A percentile compares a stretch with the other conserved stretches of the same genome.
phyloP scores from a whole-genome alignment of 2,797 vertebrate species.

The Heteromormyrus szaboi region DNA sequence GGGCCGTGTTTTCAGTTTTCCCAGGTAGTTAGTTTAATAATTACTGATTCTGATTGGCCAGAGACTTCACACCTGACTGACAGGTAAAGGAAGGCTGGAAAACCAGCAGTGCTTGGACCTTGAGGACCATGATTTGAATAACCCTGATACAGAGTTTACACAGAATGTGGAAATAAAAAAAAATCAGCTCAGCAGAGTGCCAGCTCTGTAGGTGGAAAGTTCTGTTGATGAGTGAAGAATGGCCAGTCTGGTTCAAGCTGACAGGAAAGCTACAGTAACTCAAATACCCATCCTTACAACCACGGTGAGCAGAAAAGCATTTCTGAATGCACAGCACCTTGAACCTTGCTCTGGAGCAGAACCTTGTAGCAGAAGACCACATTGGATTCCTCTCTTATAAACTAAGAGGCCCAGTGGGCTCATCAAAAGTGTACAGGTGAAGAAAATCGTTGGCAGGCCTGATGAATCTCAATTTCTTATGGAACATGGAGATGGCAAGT shows the following conservation, averaged over 20 bases:
- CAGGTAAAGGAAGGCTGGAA: background rate
- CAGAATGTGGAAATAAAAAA: background rate
- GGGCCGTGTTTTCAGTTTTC: background rate
- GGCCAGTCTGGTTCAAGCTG: background rate
- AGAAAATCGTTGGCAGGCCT: background rate
- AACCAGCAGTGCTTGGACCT: background rate
- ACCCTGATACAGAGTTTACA: background rate
- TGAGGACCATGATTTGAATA: background rate
- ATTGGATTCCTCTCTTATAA: background rate
- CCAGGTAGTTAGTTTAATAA: background rate
- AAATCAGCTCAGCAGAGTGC: background rate
- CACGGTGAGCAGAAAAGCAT: background rate
- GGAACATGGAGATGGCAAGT: background rate
- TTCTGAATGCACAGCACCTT: background rate
- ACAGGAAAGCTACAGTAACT: background rate
- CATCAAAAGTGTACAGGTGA: background rate
- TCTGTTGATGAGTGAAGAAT: background rate
- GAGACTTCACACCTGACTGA: background rate
- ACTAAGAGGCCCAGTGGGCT: background rate
- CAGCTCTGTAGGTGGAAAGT: background rate
- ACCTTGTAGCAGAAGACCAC: background rate
- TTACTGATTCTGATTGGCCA: background rate
- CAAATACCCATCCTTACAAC: background rate
- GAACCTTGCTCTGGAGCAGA: background rate
- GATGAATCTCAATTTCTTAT: background rate